Evolutionary conservation across 2,797 vertebrate genomes (phyloP), one percentile per base, ranked within the genome.

Genomic region (Anguilla obscura): DNA sequence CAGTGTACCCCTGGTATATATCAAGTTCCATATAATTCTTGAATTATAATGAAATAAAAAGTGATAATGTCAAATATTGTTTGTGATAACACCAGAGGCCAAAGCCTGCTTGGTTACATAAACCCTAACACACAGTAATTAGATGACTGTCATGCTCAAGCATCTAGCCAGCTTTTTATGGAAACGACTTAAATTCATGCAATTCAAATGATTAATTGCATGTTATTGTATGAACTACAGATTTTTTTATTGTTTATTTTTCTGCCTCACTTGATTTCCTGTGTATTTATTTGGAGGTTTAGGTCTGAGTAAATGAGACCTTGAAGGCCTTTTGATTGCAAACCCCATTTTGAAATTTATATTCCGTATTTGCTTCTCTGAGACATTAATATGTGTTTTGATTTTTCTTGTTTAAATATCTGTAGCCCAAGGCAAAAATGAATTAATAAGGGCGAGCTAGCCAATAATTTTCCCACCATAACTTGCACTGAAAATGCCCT

Each of bases 371-470:
- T 82, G 40, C 40, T 12, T 40, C 16, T 76, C 74, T 40, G 74
- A 36, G 36, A 40, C 33, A 76, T 40, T 36, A 76, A 76, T 76
- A 76, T 76, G 33, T 21, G 14, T 50, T 82, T 82, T 82, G 79
- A 45, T n/a, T 82, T 82, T 82, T 82, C 45, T 24, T 82, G 79
- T 82, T 82, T 82, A 82, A 82, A 82, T 50, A 50, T 82, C 40
- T 48, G 40, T 82, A 50, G 79, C 79, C 79, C 40, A 24, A n/a
- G 79, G 79, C 79, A 82, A 50, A 82, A 50, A 50, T 4, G 16
- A 82, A 82, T 82, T 50, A 82, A 76, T 40, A 40, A 76, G 74
- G 36, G 30, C 5, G 33, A 36, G 74, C 30, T 18, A 40, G 74
- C 74, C 74, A 76, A 76, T n/a, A 45, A n/a, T 40, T 50, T 82